phyloP scores from a whole-genome alignment of 2,113 vertebrate species.

The Dolichallabes microphthalmus region DNA sequence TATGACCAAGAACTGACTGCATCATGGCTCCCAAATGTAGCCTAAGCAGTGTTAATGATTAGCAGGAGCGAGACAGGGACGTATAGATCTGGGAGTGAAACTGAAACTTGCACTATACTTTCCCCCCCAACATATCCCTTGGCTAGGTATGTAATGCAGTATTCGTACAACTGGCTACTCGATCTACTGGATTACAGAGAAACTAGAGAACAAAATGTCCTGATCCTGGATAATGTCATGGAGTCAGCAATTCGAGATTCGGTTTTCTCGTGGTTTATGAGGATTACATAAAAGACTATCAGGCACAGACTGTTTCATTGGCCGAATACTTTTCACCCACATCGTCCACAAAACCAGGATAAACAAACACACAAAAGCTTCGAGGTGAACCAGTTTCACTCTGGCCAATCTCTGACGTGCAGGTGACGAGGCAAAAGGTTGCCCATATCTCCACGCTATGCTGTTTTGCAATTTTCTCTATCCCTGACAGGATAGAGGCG shows the following conservation, averaged over 20 bases:
- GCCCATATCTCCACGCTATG: background rate
- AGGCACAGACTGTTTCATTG: background rate
- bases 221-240: background rate
- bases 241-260: background rate
- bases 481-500: background rate
- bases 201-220: background rate
- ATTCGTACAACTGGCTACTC: too few species aligned
- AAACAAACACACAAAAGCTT: conserved; percentile 4
- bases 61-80: too few species aligned
- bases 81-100: too few species aligned
- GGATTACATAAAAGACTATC: background rate
- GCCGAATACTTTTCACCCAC: conserved; percentile 1
- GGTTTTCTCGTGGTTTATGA: background rate
- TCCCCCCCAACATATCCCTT: too few species aligned
- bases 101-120: too few species aligned
- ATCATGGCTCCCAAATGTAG: too few species aligned
- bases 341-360: background rate
- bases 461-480: background rate
- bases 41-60: too few species aligned
- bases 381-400: background rate
- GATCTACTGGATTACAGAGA: background rate
- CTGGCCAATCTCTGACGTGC: background rate
- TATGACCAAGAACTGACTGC: too few species aligned
- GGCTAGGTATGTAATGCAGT: too few species aligned
- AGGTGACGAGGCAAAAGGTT: background rate